A percentile compares a stretch with the other conserved stretches of the same genome.
Evolutionary conservation across 2,113 vertebrate species (phyloP).

Genomic region (Cricetomys ansorgei): DNA sequence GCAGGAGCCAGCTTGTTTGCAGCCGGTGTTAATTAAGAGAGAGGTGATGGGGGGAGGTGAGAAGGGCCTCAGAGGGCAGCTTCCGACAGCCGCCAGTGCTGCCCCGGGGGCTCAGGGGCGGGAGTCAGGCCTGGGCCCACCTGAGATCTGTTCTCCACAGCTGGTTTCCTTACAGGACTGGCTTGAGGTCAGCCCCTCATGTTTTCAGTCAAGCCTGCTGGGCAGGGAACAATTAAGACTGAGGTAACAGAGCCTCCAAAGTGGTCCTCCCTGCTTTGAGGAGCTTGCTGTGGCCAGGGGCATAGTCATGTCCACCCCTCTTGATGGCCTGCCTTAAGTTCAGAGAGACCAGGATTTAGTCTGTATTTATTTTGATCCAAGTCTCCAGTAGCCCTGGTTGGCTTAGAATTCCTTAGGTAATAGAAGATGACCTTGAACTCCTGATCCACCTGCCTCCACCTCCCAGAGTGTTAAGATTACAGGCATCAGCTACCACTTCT

Average conservation of each 20-base stretch:
- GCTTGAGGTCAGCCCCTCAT: fast-evolving
- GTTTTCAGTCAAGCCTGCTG: too few relatives aligned
- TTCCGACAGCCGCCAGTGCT: background rate
- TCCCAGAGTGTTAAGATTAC: background rate
- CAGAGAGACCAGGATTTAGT: background rate
- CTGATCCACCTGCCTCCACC: background rate
- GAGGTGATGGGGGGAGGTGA: constrained; percentile 58
- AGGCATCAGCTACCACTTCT: background rate
- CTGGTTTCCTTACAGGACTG: background rate
- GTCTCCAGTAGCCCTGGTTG: background rate
- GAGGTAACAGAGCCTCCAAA: background rate
- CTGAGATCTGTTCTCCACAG: fast-evolving
- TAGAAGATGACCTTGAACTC: background rate
- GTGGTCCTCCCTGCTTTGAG: background rate
- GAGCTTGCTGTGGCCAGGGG: background rate
- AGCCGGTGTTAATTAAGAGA: constrained; percentile 81
- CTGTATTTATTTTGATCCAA: background rate
- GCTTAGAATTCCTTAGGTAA: background rate
- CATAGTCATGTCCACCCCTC: background rate
- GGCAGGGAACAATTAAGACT: fast-evolving
- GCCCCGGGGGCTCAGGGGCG: background rate
- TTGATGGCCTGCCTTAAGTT: background rate
- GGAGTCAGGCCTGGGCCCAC: background rate
- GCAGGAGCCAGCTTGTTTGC: constrained; percentile 61
- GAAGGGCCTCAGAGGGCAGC: constrained; percentile 41